phyloP scores from a whole-genome alignment of 2,888 invertebrate genomes.

The Desoria tigrina region DNA sequence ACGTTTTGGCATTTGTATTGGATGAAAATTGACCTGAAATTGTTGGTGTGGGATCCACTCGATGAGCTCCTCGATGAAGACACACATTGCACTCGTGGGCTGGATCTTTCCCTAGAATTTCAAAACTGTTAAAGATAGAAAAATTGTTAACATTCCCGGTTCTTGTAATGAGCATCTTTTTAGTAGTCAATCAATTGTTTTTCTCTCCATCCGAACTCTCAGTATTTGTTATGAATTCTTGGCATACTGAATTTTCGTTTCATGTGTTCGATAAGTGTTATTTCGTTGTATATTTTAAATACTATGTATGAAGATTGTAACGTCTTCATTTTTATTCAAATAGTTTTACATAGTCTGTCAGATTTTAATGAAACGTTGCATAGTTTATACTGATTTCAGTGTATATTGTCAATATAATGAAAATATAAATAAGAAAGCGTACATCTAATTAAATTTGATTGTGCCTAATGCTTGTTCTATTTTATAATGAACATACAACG shows the following conservation, averaged over 20 bases:
- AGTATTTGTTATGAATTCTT: conserved; percentile 19
- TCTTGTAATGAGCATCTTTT: conserved; percentile 3
- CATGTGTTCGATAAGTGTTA: conserved; percentile 18
- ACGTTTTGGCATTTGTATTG: background rate
- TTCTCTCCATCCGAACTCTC: conserved; percentile 11
- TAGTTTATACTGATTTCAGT: conserved; percentile 15
- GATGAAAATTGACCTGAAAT: conserved; percentile 1
- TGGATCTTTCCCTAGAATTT: conserved; percentile 34
- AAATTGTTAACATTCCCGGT: conserved; percentile 25
- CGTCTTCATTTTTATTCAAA: conserved; percentile 12
- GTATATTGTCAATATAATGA: conserved; percentile 23
- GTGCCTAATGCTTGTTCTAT: conserved; percentile 4
- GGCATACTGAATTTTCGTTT: conserved; percentile 13
- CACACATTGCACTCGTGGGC: conserved; percentile 53
- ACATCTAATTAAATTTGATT: conserved; percentile 15
- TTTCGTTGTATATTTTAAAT: conserved; percentile 6
- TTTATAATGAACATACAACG: too few relatives aligned
- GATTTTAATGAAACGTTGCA: conserved; percentile 26
- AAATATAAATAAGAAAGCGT: conserved; percentile 16
- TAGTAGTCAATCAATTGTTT: conserved; percentile 12
- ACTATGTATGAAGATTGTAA: conserved; percentile 21
- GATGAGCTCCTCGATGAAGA: conserved; percentile 40
- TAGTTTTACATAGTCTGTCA: conserved; percentile 13
- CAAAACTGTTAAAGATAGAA: background rate
- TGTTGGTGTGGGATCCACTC: conserved; percentile 10